Percentiles rank a stretch among this genome's conserved stretches.
Evolutionary conservation across 2,113 vertebrate species (phyloP).

Genomic region (Cervus canadensis): DNA sequence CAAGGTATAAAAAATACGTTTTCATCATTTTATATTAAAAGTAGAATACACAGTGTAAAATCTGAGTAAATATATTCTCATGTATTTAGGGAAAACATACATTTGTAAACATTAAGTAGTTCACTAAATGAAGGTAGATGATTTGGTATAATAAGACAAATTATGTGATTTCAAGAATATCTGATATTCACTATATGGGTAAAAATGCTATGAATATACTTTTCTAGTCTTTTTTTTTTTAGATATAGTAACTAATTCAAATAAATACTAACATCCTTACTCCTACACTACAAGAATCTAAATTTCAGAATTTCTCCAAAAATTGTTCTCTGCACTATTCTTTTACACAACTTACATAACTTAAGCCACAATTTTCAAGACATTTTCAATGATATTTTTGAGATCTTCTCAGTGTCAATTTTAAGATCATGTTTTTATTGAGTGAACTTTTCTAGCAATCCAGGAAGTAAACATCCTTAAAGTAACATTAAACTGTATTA

Average conservation of each 20-base stretch:
- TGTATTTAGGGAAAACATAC: background rate
- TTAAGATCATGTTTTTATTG: background rate
- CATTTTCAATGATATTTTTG: background rate
- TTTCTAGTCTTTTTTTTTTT: background rate
- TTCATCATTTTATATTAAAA: background rate
- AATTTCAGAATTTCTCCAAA: background rate
- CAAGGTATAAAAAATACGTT: background rate
- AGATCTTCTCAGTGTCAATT: background rate
- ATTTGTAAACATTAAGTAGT: background rate
- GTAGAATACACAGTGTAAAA: background rate
- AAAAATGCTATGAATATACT: background rate
- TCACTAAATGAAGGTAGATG: background rate
- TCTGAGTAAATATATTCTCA: background rate
- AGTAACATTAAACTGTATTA: background rate
- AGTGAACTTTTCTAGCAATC: background rate
- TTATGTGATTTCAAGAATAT: background rate
- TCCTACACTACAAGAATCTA: background rate
- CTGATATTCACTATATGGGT: background rate
- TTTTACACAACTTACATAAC: background rate
- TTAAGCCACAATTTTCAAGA: background rate
- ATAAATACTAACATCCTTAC: background rate
- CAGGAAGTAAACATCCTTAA: background rate
- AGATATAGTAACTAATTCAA: background rate
- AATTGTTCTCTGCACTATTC: background rate
- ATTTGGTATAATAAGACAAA: background rate